A percentile compares a stretch with the other conserved stretches of the same genome.
Evolutionary conservation across 2,113 vertebrate genomes (phyloP).

Genomic region (Odocoileus hemionus): DNA sequence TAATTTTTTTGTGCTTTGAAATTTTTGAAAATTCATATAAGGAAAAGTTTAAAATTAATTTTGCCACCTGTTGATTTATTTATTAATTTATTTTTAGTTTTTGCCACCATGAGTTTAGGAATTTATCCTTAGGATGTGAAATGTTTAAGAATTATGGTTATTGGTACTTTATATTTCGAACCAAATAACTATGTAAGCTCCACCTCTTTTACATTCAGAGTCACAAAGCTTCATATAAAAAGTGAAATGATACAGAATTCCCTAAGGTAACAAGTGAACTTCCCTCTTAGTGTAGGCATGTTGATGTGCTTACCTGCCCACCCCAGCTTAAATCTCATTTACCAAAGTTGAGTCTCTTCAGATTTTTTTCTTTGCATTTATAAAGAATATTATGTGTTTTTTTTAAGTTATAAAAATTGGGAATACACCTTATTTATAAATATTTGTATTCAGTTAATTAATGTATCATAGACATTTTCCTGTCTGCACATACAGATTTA

Average conservation of each 20-base stretch:
- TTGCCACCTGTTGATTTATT: neutral
- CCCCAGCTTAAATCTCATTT: neutral
- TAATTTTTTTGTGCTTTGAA: neutral
- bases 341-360: neutral
- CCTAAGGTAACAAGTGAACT: neutral
- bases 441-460: constrained; percentile 2
- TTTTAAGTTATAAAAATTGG: neutral
- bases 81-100: neutral
- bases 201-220: neutral
- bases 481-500: neutral
- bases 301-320: neutral
- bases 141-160: neutral
- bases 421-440: neutral
- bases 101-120: neutral
- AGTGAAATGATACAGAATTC: neutral
- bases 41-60: neutral
- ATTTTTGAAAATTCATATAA: neutral
- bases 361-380: neutral
- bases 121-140: neutral
- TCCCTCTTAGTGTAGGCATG: neutral
- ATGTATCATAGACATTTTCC: neutral
- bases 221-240: neutral
- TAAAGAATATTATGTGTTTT: neutral
- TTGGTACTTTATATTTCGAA: neutral
- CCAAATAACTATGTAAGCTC: neutral